phyloP scores from a whole-genome alignment of 2,888 invertebrate species.

The Lasius fuliginosus region DNA sequence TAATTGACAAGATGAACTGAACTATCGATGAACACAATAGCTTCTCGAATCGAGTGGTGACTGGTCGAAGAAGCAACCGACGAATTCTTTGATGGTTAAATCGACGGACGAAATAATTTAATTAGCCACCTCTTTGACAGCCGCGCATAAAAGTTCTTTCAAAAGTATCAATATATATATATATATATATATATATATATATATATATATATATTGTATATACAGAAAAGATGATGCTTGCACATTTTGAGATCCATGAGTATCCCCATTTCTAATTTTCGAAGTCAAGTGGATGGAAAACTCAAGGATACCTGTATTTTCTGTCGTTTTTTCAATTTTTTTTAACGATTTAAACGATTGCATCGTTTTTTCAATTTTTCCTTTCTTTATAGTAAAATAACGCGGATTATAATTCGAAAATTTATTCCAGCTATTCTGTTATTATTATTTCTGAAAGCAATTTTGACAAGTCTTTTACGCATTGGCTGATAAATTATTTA shows the following conservation, averaged over 20 bases:
- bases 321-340: neutral
- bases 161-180: neutral
- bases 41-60: slow-evolving; percentile 58
- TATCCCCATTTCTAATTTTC: neutral
- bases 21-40: slow-evolving; percentile 67
- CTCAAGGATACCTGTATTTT: neutral
- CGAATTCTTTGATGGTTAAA: slow-evolving; percentile 57
- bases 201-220: too few relatives aligned
- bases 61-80: slow-evolving; percentile 58
- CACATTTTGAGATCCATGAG: neutral
- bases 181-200: too few relatives aligned
- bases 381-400: neutral
- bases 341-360: neutral
- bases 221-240: neutral
- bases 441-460: neutral
- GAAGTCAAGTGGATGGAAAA: neutral
- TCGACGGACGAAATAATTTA: slow-evolving; percentile 70
- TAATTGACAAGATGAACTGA: slow-evolving; percentile 67
- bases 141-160: slow-evolving; percentile 10
- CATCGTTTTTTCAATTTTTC: neutral
- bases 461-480: neutral
- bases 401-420: neutral
- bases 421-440: neutral
- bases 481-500: neutral
- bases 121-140: slow-evolving; percentile 67